Percentiles rank a stretch among this genome's conserved stretches.
Conservation (phyloP, 2,797 vertebrate genomes). For the Botia kubotai region DNA sequence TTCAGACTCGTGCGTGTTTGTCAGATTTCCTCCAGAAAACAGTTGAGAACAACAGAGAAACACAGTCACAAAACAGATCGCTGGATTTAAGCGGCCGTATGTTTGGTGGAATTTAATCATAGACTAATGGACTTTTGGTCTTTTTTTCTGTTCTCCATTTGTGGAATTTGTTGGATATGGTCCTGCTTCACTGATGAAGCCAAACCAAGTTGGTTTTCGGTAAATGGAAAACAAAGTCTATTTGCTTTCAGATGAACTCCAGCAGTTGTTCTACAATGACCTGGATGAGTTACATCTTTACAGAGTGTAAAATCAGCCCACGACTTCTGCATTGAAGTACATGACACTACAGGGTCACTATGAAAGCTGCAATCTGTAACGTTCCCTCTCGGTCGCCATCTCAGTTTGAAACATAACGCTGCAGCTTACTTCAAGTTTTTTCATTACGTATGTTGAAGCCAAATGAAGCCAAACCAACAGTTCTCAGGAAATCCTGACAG, state of each 20-base stretch:
- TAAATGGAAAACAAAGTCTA: slow-evolving; percentile 1
- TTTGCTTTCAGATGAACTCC: background rate
- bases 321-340: background rate
- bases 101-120: slow-evolving; percentile 17
- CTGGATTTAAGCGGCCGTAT: slow-evolving; percentile 19
- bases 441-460: no score
- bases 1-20: slow-evolving; percentile 31
- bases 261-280: background rate
- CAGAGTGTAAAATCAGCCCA: background rate
- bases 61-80: slow-evolving; percentile 32
- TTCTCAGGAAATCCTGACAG: no score
- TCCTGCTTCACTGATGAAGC: background rate
- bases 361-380: no score
- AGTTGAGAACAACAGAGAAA: slow-evolving; percentile 12
- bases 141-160: background rate
- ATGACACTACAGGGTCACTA: no score
- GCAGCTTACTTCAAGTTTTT: no score
- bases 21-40: slow-evolving; percentile 32
- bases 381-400: no score
- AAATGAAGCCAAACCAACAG: no score
- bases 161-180: background rate
- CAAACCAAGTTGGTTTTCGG: background rate
- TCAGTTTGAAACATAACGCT: no score
- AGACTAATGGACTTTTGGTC: background rate
- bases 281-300: background rate